These are phyloP conservation scores for Caenorhabditis brenneri DNA, from an alignment of 1,140 invertebrate species.

Conservation along the genomic window DNA sequence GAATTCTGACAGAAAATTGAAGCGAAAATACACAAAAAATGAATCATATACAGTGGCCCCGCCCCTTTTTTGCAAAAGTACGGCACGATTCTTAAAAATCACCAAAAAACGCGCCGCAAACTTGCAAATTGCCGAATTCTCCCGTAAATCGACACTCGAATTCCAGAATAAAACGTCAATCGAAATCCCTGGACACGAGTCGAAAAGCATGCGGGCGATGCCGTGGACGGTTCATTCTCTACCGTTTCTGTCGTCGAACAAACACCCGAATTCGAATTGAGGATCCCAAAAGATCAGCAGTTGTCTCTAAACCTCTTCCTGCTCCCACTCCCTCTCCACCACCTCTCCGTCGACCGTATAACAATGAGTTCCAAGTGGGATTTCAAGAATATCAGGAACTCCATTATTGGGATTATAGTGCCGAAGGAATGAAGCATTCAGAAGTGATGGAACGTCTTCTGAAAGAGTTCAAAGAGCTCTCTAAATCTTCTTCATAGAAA, in stretches of 20 bases:
- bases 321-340: background rate
- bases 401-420: background rate
- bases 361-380: background rate
- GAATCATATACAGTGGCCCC: too few species aligned
- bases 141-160: too few species aligned
- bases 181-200: slow-evolving; percentile 12
- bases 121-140: too few species aligned
- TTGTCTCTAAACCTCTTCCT: background rate
- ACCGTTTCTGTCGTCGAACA: background rate
- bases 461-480: slow-evolving; percentile 24
- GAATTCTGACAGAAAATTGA: too few species aligned
- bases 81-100: too few species aligned
- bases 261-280: slow-evolving; percentile 10
- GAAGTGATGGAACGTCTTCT: background rate
- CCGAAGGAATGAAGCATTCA: background rate
- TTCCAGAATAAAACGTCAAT: slow-evolving; percentile 28
- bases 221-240: background rate
- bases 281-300: background rate
- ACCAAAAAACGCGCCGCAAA: too few species aligned
- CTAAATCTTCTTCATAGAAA: background rate
- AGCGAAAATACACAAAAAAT: too few species aligned
- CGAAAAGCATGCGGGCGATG: background rate
- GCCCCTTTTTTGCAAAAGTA: too few species aligned
- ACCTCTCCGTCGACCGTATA: background rate
- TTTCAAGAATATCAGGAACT: background rate